phyloP scores from a whole-genome alignment of 2,113 vertebrate species.

The Platysteira castanea region DNA sequence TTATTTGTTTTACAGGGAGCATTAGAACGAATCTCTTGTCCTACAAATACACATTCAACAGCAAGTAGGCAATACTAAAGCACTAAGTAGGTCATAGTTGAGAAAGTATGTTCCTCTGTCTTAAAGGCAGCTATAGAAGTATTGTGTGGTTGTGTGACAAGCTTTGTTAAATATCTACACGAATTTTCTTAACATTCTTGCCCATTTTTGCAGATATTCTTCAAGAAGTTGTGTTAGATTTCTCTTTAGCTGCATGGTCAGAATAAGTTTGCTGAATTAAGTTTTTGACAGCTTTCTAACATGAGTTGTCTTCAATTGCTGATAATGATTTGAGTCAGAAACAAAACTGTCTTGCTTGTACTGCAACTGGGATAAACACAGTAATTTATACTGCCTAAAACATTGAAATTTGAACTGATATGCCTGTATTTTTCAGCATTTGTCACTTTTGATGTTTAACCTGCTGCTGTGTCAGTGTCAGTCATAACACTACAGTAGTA shows the following conservation, averaged over 20 bases:
- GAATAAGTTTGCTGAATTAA: background rate
- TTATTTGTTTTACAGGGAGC: background rate
- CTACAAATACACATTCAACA: background rate
- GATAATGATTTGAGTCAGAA: background rate
- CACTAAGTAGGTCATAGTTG: background rate
- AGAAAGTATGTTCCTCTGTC: background rate
- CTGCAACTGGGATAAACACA: background rate
- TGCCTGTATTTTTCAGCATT: background rate
- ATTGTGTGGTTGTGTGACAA: background rate
- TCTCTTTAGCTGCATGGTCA: background rate
- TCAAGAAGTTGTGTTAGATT: background rate
- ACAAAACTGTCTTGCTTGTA: background rate
- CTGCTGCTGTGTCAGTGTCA: background rate
- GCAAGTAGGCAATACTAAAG: background rate
- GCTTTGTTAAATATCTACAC: background rate
- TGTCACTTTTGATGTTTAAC: background rate
- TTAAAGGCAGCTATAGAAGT: background rate
- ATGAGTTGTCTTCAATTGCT: background rate
- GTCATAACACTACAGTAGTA: background rate
- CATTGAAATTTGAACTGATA: background rate
- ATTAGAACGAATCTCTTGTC: background rate
- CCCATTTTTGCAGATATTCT: background rate
- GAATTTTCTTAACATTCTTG: background rate
- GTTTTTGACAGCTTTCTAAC: background rate
- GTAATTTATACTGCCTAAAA: background rate